These are phyloP conservation scores for Mycteria americana DNA, from an alignment of 2,797 vertebrate genomes.

Conservation along the genomic window DNA sequence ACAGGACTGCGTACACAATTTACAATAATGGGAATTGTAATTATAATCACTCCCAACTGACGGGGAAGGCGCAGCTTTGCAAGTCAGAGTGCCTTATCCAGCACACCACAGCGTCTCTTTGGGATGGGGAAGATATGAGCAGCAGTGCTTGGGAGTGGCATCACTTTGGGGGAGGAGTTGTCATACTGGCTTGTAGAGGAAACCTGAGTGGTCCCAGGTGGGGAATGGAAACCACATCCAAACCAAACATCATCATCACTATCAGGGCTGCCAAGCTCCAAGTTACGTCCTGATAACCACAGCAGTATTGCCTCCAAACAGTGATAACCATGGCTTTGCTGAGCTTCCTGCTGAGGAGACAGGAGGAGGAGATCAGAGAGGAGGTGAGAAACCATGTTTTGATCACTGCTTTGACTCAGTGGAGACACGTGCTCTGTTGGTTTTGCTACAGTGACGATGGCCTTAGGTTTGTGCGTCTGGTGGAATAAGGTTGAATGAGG, in stretches of 20 bases:
- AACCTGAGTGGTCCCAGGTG: not conserved
- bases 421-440: rapidly evolving
- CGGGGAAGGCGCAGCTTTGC: not conserved
- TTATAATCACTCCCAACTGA: slow-evolving; percentile 8
- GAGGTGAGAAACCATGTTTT: not conserved
- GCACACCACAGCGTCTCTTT: not conserved
- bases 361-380: not conserved
- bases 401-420: not conserved
- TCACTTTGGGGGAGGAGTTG: not conserved
- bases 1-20: slow-evolving; percentile 29
- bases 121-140: not conserved
- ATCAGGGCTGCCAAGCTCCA: not conserved
- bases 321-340: not conserved
- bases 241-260: not conserved
- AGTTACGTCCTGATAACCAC: not conserved
- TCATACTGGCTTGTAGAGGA: not conserved
- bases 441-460: not conserved
- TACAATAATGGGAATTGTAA: slow-evolving; percentile 29
- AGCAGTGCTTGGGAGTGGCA: not conserved
- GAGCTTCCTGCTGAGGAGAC: not conserved
- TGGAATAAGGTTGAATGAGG: not conserved
- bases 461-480: not conserved
- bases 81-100: not conserved
- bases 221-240: not conserved
- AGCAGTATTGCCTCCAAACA: not conserved